phyloP scores from a whole-genome alignment of 2,797 vertebrate species.

The Aselliscus stoliczkanus region DNA sequence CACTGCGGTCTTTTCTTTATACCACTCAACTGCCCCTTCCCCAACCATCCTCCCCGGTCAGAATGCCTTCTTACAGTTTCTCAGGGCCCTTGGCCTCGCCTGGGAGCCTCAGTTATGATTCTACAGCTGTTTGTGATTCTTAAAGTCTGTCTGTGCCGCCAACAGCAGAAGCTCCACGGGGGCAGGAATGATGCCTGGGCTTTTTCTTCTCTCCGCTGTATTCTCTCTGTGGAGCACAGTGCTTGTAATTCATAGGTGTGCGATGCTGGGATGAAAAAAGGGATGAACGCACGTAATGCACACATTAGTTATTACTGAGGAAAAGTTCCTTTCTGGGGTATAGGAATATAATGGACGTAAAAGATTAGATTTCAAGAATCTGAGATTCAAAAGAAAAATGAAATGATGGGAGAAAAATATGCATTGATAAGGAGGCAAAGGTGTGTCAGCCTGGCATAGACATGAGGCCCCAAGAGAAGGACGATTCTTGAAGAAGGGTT shows the following conservation, averaged over 20 bases:
- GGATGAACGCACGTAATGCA: neutral
- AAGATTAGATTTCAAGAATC: neutral
- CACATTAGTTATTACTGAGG: neutral
- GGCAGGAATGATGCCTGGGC: neutral
- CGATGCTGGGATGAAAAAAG: neutral
- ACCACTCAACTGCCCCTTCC: neutral
- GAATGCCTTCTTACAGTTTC: neutral
- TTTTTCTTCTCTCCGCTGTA: neutral
- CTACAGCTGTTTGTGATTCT: neutral
- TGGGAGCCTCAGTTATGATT: rapidly evolving
- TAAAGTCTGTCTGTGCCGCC: neutral
- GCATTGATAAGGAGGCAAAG: neutral
- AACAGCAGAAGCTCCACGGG: neutral
- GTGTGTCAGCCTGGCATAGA: no score
- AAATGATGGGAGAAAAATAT: neutral
- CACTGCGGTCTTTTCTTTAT: neutral
- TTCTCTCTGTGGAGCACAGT: neutral
- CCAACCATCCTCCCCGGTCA: neutral
- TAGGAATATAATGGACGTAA: neutral
- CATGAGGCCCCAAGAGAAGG: neutral
- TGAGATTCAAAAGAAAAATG: neutral
- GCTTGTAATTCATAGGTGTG: neutral
- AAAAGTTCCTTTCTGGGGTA: neutral
- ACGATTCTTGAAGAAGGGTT: neutral
- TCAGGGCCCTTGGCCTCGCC: rapidly evolving